Evolutionary conservation across 2,113 vertebrate species (phyloP).

Genomic region (Xyrauchen texanus): DNA sequence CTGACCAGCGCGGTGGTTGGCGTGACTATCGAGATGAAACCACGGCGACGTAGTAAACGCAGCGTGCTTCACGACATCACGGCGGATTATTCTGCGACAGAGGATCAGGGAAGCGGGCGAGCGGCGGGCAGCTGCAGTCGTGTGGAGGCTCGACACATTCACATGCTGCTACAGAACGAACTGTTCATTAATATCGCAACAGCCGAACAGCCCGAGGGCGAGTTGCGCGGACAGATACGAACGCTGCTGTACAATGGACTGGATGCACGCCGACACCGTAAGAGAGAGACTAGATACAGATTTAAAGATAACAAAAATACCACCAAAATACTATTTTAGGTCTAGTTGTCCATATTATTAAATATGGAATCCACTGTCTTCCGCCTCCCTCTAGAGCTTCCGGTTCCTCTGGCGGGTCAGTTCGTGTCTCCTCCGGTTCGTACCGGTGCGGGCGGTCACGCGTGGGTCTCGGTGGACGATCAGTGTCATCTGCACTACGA

Average conservation of each 20-base stretch:
- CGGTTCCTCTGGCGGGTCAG: slow-evolving; percentile 83
- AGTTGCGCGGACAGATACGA: slow-evolving; percentile 88
- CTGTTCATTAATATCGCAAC: slow-evolving; percentile 95
- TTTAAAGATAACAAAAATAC: too few species aligned
- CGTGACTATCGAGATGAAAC: slow-evolving; percentile 91
- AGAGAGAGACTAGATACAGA: slow-evolving; percentile 39
- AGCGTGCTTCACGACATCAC: slow-evolving; percentile 85
- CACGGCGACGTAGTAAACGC: slow-evolving; percentile 84
- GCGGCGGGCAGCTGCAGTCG: slow-evolving; percentile 80
- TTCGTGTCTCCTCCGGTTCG: slow-evolving; percentile 82
- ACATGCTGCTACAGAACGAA: slow-evolving; percentile 96
- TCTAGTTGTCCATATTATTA: too few species aligned
- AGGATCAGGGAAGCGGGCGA: slow-evolving; percentile 62
- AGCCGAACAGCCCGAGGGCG: slow-evolving; percentile 83
- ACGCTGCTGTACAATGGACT: slow-evolving; percentile 86
- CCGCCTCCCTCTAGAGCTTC: slow-evolving; percentile 72
- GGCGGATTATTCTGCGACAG: slow-evolving; percentile 63
- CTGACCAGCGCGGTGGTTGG: slow-evolving; percentile 80
- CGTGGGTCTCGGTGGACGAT: slow-evolving; percentile 90
- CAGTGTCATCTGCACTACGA: slow-evolving; percentile 95
- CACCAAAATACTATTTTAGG: too few species aligned
- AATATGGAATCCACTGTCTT: background rate
- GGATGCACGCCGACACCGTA: slow-evolving; percentile 80
- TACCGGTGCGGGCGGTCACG: slow-evolving; percentile 81
- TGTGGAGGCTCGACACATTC: slow-evolving; percentile 85